phyloP scores from a whole-genome alignment of 2,797 vertebrate genomes.

The Melopsittacus undulatus region DNA sequence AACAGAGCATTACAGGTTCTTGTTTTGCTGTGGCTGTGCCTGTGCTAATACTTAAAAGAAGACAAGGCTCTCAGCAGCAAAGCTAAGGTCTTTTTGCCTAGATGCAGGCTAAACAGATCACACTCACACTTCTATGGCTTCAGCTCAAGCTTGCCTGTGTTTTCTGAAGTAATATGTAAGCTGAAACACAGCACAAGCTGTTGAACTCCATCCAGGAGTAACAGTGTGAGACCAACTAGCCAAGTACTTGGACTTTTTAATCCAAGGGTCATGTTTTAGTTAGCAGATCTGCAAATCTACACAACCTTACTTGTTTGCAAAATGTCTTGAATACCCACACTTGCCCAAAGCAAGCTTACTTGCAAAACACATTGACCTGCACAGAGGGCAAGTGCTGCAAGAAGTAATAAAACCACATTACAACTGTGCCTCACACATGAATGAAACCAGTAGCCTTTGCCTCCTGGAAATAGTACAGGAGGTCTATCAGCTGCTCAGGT shows the following conservation, averaged over 20 bases:
- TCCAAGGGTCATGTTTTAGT: neutral
- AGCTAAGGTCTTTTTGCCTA: neutral
- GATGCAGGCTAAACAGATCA: neutral
- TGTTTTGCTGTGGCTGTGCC: neutral
- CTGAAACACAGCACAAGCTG: neutral
- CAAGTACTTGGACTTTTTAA: neutral
- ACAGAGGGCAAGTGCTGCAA: neutral
- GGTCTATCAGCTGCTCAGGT: neutral
- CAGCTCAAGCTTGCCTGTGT: neutral
- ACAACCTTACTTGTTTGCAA: neutral
- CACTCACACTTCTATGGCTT: neutral
- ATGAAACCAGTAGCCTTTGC: neutral
- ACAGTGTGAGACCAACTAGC: neutral
- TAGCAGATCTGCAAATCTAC: neutral
- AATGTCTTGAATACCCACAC: neutral
- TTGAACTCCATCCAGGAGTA: neutral
- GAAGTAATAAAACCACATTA: neutral
- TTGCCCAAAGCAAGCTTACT: neutral
- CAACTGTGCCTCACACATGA: neutral
- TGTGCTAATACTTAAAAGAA: neutral
- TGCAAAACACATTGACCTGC: neutral
- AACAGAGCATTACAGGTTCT: neutral
- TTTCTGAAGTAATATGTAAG: neutral
- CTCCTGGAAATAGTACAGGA: conserved; percentile 16
- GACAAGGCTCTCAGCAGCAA: neutral